A percentile compares a stretch with the other conserved stretches of the same genome.
These are phyloP conservation scores for Grallaria varia DNA, from an alignment of 2,113 vertebrate species.

Conservation along the genomic window DNA sequence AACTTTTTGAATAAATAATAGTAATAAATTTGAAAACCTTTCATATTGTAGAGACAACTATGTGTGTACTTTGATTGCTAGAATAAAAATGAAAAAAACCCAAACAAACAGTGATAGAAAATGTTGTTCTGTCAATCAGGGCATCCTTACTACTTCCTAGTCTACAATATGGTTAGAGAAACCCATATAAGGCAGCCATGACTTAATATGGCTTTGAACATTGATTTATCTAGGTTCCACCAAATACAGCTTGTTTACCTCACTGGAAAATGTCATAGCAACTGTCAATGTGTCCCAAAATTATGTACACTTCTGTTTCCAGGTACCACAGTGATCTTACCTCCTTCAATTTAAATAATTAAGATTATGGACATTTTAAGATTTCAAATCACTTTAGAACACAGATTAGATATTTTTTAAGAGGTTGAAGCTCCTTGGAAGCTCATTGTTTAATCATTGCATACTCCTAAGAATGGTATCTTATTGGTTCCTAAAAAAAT, in stretches of 20 bases:
- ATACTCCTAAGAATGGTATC: neutral
- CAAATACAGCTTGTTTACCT: neutral
- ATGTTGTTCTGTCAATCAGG: neutral
- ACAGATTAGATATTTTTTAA: neutral
- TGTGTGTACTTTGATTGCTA: neutral
- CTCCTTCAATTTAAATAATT: neutral
- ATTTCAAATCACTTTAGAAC: neutral
- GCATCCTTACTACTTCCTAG: neutral
- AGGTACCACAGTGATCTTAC: neutral
- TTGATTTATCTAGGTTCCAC: neutral
- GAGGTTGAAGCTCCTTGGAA: neutral
- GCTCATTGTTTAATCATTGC: neutral
- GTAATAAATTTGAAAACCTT: neutral
- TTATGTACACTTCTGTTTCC: neutral
- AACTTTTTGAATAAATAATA: neutral
- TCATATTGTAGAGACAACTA: fast-evolving
- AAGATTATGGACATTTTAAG: neutral
- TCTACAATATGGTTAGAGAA: neutral
- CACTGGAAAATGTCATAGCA: neutral
- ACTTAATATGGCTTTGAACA: neutral
- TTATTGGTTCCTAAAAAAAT: neutral
- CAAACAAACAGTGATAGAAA: neutral
- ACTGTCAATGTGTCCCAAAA: neutral
- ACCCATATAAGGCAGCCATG: fast-evolving
- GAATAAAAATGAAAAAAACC: no score